These are phyloP conservation scores for Scaptomyza hsui DNA, from an alignment of 1,140 invertebrate species.

Conservation along the genomic window DNA sequence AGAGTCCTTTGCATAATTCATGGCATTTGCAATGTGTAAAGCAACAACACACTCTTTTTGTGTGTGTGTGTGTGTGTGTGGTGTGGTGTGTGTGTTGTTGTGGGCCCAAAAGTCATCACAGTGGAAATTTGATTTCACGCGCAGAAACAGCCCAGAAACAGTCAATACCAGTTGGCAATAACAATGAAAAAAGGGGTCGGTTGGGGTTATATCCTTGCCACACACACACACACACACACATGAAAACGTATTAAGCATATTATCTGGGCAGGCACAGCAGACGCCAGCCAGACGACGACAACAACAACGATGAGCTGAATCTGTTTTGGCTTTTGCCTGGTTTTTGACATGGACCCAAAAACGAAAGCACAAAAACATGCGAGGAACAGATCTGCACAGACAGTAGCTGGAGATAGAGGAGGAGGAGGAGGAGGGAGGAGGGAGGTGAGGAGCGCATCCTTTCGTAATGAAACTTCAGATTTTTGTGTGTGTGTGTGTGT, in stretches of 20 bases:
- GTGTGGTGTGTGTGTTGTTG: not conserved
- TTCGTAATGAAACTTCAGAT: slow-evolving; percentile 77
- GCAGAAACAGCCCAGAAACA: slow-evolving; percentile 39
- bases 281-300: slow-evolving; percentile 61
- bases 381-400: slow-evolving; percentile 1
- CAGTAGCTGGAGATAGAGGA: not conserved
- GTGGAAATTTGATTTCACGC: slow-evolving; percentile 82
- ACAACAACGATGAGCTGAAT: slow-evolving; percentile 43
- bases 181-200: slow-evolving; percentile 58
- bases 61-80: slow-evolving; percentile 1
- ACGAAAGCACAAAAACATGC: slow-evolving; percentile 53
- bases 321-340: slow-evolving; percentile 55
- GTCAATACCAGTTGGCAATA: slow-evolving; percentile 74
- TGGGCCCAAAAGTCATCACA: slow-evolving; percentile 69
- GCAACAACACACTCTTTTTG: slow-evolving; percentile 52
- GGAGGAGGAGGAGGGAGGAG: slow-evolving; percentile 15
- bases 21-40: slow-evolving; percentile 27
- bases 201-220: not conserved
- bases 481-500: slow-evolving; percentile 42
- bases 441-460: slow-evolving; percentile 32
- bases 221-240: slow-evolving; percentile 56
- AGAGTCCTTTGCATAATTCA: slow-evolving; percentile 77
- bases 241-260: slow-evolving; percentile 82
- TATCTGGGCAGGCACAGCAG: slow-evolving; percentile 71
- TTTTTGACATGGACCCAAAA: slow-evolving; percentile 68